Percentiles rank a stretch among this genome's conserved stretches.
Conservation (phyloP, 2,113 vertebrate species). For the Sapayoa aenigma region DNA sequence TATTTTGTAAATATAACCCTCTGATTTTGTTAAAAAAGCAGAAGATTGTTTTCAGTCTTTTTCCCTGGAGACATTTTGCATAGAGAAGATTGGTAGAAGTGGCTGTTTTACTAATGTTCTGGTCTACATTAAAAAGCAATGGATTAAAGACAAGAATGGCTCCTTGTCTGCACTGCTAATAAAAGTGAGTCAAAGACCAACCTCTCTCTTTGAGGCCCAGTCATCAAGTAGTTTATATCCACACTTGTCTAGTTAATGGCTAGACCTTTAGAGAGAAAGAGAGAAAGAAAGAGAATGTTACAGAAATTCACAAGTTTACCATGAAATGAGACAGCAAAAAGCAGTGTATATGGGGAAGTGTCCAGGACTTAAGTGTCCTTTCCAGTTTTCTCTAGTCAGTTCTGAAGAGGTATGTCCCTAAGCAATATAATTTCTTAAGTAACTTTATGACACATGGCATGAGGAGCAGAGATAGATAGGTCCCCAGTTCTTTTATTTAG, state of each 20-base stretch:
- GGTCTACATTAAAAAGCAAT: conserved; percentile 19
- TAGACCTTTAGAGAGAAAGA: neutral
- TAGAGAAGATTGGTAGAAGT: neutral
- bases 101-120: neutral
- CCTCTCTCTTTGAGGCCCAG: neutral
- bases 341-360: neutral
- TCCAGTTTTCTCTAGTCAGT: neutral
- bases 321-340: neutral
- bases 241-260: neutral
- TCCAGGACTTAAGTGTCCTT: neutral
- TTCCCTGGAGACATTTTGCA: neutral
- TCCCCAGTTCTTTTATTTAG: neutral
- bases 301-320: neutral
- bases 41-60: conserved; percentile 15
- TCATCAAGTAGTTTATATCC: conserved; percentile 27
- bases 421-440: neutral
- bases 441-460: neutral
- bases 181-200: conserved; percentile 9
- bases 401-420: neutral
- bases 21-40: neutral
- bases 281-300: neutral
- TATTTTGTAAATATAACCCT: conserved; percentile 12
- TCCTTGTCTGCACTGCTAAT: neutral
- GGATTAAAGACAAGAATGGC: neutral
- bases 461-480: neutral